Base-by-base conservation (phyloP, 1,140 invertebrate species). In the Venturia canescens region DNA sequence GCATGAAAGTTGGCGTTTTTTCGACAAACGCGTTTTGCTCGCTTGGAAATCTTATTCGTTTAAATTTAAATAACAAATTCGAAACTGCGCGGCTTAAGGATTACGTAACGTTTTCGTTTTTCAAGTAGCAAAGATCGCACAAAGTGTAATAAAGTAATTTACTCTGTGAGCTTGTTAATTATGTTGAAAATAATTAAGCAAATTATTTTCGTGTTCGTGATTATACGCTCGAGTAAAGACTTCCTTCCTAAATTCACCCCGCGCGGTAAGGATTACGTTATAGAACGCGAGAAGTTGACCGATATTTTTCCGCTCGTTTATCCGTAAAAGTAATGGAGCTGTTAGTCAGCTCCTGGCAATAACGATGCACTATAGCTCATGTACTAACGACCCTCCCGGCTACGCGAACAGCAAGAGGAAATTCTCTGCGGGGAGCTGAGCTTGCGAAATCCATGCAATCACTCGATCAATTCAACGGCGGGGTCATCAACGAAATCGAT, bases 311-410 rank as follows among this genome's bases (percentile, higher is more conserved):
- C 66, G 66, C 29, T 31, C 66, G 66, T 69, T 31, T 69, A 27
- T 69, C 66, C 16, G 66, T 69, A 69, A 69, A 69, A 69, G 66
- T 69, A 69, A 69, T 69, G 66, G 66, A 69, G 66, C 66, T 69
- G 66, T 69, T 69, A 69, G 66, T 69, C 66, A 69, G 29, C 27
- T 21, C 66, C 27, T 63, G 21, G 23, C 21, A 26, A 26, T 63
- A 63, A 26, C 60, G 60, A 26, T 63, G 60, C 21, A 63, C 18
- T 26, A 63, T 63, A 63, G 26, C 60, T 31, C 27, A 29, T 69
- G 66, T 27, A 69, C 66, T 69, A 69, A 69, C 66, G 66, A 69
- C 66, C 66, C 66, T 69, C 27, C 66, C 31, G 66, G 66, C 66
- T 31, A 69, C 66, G 18, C 66, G 66, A 21, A 69, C 29, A 29